Percentiles rank a stretch among this genome's conserved stretches.
Evolutionary conservation across 1,140 invertebrate genomes (phyloP).

Genomic region (Chelonus insularis): DNA sequence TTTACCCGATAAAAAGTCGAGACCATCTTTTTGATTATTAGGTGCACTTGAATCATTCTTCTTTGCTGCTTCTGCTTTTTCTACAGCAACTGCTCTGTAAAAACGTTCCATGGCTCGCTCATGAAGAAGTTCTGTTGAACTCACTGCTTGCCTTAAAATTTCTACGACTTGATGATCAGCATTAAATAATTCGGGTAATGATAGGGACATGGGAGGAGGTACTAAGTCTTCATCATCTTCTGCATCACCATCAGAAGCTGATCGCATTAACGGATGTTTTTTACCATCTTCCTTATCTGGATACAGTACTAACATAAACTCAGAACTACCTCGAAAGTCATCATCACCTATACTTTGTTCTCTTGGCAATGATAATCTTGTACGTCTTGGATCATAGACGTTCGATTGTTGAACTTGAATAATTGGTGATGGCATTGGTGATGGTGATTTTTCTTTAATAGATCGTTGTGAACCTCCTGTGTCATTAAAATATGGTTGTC

Average conservation of each 20-base stretch:
- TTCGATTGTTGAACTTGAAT: constrained; percentile 25
- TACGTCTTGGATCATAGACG: constrained; percentile 20
- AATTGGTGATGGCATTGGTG: constrained; percentile 33
- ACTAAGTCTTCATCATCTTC: constrained; percentile 63
- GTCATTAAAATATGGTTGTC: constrained; percentile 28
- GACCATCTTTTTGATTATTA: constrained; percentile 24
- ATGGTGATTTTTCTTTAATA: constrained; percentile 31
- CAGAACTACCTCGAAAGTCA: constrained; percentile 65
- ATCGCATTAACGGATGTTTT: constrained; percentile 26
- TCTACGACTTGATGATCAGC: constrained; percentile 51
- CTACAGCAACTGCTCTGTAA: constrained; percentile 72
- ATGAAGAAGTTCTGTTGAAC: constrained; percentile 79
- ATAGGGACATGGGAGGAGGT: constrained; percentile 77
- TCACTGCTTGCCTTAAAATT: constrained; percentile 70
- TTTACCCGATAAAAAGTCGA: constrained; percentile 9
- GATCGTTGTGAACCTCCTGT: constrained; percentile 19
- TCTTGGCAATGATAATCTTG: constrained; percentile 4
- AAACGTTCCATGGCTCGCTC: constrained; percentile 78
- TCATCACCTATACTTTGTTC: constrained; percentile 30
- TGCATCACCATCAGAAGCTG: constrained; percentile 21
- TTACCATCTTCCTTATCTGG: constrained; percentile 61
- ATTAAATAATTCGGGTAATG: constrained; percentile 74
- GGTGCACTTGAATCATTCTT: constrained; percentile 32
- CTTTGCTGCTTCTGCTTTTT: constrained; percentile 65
- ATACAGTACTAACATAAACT: constrained; percentile 80